Conservation (phyloP, 2,113 vertebrate genomes). For the Ranitomeya variabilis region DNA sequence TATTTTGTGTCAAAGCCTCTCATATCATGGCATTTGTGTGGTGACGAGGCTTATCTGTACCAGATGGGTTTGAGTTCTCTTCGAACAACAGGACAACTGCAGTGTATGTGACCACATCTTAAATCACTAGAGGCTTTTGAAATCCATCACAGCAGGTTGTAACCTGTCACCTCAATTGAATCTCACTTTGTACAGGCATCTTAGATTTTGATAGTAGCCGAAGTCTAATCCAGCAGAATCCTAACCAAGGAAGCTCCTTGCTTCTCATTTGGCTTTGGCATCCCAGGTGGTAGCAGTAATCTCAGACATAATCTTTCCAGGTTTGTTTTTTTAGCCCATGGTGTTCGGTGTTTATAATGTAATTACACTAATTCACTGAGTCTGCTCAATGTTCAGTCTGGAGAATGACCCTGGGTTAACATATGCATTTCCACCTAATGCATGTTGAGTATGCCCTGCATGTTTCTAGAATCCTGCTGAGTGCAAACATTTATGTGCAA, state of each 20-base stretch:
- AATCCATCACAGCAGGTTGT: rapidly evolving
- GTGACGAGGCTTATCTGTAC: conserved; percentile 14
- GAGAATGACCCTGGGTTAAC: conserved; percentile 40
- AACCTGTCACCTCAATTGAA: background rate
- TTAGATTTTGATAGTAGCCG: background rate
- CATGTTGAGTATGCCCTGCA: background rate
- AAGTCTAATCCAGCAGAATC: background rate
- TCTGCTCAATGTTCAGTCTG: conserved; percentile 2
- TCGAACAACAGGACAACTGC: background rate
- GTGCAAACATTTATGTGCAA: background rate
- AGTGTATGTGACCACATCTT: background rate
- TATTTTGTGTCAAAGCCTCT: rapidly evolving
- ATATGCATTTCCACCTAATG: conserved; percentile 5
- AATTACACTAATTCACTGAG: conserved; percentile 44
- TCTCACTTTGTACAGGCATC: rapidly evolving
- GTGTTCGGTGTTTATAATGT: background rate
- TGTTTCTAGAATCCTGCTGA: background rate
- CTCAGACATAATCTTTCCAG: background rate
- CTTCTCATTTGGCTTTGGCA: background rate
- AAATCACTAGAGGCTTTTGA: background rate
- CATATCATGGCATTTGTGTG: background rate
- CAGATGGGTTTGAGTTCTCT: background rate
- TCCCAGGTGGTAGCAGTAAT: background rate
- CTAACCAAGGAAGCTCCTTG: background rate
- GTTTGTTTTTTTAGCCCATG: background rate